Evolutionary conservation across 92 coral and sea anemone genomes (phyloP).

Genomic region (Pocillopora meandrina): DNA sequence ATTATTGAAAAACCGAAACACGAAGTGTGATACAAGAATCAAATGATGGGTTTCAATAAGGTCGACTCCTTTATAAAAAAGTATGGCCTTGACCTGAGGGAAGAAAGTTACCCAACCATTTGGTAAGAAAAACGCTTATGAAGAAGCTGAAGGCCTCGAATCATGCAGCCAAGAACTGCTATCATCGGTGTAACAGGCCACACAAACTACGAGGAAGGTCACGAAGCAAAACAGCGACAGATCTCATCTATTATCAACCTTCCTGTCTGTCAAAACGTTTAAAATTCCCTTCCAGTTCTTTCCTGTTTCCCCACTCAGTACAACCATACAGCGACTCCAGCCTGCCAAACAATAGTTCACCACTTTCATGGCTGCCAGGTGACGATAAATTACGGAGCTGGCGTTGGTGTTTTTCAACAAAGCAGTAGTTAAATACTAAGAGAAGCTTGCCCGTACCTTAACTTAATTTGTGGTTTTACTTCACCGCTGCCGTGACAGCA

Average conservation of each 20-base stretch:
- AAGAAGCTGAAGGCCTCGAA: constrained; percentile 11
- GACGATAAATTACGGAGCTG: constrained; percentile 22
- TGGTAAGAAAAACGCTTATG: too few relatives aligned
- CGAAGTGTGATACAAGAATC: too few relatives aligned
- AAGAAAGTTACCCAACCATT: neutral
- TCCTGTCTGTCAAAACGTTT: constrained; percentile 7
- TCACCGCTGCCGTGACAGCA: constrained; percentile 10
- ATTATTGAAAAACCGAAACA: too few relatives aligned
- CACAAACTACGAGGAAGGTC: constrained; percentile 7
- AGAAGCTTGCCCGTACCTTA: neutral
- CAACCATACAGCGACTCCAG: constrained; percentile 15
- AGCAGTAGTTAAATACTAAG: constrained; percentile 3
- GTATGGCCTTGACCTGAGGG: neutral
- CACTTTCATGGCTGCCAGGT: constrained; percentile 33
- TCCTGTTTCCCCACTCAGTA: neutral
- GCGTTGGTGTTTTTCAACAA: constrained; percentile 11
- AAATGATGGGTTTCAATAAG: too few relatives aligned
- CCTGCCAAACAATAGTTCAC: constrained; percentile 35
- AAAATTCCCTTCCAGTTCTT: constrained; percentile 22
- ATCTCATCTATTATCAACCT: constrained; percentile 29
- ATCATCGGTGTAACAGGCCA: constrained; percentile 25
- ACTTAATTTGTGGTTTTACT: constrained; percentile 7
- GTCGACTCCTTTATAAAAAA: neutral
- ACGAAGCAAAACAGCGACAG: constrained; percentile 16
- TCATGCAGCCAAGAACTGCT: constrained; percentile 22